A percentile compares a stretch with the other conserved stretches of the same genome.
Conservation (phyloP, 2,888 invertebrate genomes). For the Molanna angustata region DNA sequence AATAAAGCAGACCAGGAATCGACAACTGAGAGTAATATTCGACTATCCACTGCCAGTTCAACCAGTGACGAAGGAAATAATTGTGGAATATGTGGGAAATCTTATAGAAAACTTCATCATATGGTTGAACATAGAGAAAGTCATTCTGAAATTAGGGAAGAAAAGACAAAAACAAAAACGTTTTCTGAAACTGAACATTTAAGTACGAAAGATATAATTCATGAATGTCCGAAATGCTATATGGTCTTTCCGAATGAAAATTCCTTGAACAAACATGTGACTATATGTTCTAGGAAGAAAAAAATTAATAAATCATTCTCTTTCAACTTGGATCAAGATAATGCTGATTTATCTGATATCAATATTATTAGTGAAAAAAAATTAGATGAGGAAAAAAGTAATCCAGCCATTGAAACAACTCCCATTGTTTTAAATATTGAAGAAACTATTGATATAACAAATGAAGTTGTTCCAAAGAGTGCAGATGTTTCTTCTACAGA, state of each 20-base stretch:
- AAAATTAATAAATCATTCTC: slow-evolving; percentile 9
- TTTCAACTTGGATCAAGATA: neutral
- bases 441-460: too few species aligned
- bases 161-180: slow-evolving; percentile 48
- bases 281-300: slow-evolving; percentile 48
- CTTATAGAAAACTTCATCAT: slow-evolving; percentile 48
- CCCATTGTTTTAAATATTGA: too few species aligned
- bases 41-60: slow-evolving; percentile 26
- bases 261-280: slow-evolving; percentile 48
- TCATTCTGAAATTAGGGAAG: slow-evolving; percentile 45
- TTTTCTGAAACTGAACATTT: slow-evolving; percentile 32
- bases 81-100: slow-evolving; percentile 50
- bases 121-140: slow-evolving; percentile 52
- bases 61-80: slow-evolving; percentile 29
- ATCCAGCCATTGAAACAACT: too few species aligned
- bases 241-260: slow-evolving; percentile 56
- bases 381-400: too few species aligned
- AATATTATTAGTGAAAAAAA: too few species aligned
- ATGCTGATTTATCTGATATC: neutral
- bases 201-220: slow-evolving; percentile 50
- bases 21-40: slow-evolving; percentile 17
- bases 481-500: too few species aligned
- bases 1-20: slow-evolving; percentile 15
- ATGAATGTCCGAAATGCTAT: slow-evolving; percentile 53
- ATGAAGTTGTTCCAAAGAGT: too few species aligned